Conservation (phyloP, 2,888 invertebrate species). For the Trissolcus japonicus region DNA sequence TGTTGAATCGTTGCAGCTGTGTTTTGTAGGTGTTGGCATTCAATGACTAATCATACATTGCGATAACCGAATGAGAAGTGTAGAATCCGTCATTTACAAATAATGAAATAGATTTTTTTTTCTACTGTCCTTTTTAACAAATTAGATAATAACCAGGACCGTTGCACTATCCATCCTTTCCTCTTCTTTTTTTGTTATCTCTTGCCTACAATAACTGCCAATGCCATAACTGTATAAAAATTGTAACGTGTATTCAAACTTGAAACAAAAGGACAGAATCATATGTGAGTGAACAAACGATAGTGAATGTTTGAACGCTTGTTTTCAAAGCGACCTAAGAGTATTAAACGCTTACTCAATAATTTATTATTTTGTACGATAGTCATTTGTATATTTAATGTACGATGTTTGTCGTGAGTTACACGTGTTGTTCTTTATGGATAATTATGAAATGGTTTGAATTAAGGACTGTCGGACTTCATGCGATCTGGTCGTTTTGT, state of each 20-base stretch:
- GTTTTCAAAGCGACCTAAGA: conserved; percentile 53
- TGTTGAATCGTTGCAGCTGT: conserved; percentile 23
- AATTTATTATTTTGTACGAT: conserved; percentile 55
- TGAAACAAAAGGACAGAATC: conserved; percentile 21
- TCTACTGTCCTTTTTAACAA: neutral
- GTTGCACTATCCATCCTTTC: conserved; percentile 23
- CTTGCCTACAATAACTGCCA: conserved; percentile 42
- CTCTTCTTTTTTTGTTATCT: conserved; percentile 13
- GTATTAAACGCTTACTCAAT: conserved; percentile 52
- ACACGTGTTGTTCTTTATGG: conserved; percentile 47
- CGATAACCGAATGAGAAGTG: conserved; percentile 17
- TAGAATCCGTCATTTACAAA: conserved; percentile 23
- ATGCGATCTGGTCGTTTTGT: conserved; percentile 21
- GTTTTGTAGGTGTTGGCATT: conserved; percentile 35
- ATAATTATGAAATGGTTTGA: conserved; percentile 50
- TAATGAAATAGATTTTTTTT: conserved; percentile 1
- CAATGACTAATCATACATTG: conserved; percentile 21
- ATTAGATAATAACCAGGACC: conserved; percentile 30
- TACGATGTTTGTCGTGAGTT: conserved; percentile 48
- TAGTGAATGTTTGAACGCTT: conserved; percentile 52
- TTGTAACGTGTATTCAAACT: conserved; percentile 7
- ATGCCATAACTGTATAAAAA: conserved; percentile 40
- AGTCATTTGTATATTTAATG: conserved; percentile 54
- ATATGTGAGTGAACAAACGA: conserved; percentile 42
- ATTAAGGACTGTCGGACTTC: conserved; percentile 32